Conservation (phyloP, 2,113 vertebrate genomes). For the Empidonax traillii region DNA sequence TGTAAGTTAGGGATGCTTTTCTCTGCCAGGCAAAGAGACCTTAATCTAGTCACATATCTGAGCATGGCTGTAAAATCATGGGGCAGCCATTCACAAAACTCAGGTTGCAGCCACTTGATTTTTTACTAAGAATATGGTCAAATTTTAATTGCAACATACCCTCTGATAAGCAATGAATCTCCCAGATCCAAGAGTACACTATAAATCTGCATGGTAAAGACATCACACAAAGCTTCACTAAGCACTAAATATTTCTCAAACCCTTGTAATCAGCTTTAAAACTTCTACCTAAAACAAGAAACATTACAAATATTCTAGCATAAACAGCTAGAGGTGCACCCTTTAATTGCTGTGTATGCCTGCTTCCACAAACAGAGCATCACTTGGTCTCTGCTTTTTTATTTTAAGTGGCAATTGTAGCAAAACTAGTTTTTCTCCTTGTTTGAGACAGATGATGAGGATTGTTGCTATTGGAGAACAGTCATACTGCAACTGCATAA, state of each 20-base stretch:
- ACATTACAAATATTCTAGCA: neutral
- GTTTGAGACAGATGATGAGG: neutral
- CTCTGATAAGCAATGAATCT: neutral
- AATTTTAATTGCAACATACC: neutral
- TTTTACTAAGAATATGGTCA: neutral
- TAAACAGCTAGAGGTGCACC: neutral
- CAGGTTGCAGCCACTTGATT: neutral
- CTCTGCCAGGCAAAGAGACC: neutral
- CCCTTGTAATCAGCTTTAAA: neutral
- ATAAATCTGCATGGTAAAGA: neutral
- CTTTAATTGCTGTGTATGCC: neutral
- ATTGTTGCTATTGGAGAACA: neutral
- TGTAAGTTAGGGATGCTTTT: neutral
- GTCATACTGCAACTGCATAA: neutral
- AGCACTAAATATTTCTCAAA: neutral
- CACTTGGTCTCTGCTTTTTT: neutral
- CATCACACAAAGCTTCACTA: neutral
- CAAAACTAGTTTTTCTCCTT: neutral
- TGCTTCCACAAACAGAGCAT: neutral
- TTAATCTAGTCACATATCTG: neutral
- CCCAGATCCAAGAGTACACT: neutral
- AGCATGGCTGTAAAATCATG: neutral
- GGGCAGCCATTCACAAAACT: neutral
- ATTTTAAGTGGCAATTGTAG: neutral
- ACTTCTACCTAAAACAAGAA: neutral